Evolutionary conservation across 2,888 invertebrate genomes (phyloP), one percentile per base, ranked within the genome.

Genomic region (Brachyopa scutellaris): DNA sequence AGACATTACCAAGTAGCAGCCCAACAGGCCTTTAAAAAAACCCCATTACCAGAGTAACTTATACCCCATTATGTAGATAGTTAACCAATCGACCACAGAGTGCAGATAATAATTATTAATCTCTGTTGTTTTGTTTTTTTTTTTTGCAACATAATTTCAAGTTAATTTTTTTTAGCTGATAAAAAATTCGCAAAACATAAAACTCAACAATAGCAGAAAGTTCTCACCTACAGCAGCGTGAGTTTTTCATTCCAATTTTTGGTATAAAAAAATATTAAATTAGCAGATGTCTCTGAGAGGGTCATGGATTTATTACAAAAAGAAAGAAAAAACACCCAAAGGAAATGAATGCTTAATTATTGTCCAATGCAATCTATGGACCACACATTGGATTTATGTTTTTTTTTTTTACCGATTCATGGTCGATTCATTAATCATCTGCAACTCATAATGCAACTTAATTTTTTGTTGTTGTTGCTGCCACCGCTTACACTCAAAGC

Each of bases 371-470:
- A 55, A 55, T 38, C 55, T 33, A 47, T 49, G 55, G 77, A 62
- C 70, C 78, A 64, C 70, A 64, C 70, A 57, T 53, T 45, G 40
- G 49, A 51, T 15, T 64, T 21, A 21, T 11, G 49, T 13, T 19
- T 33, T 53, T 36, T 62, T 38, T 70, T 69, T 45, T 42, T 40
- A 26, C 36, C 42, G 21, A 72, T 26, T 73, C 66, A 67, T 73
- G 59, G 66, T 17, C 38, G 73, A 67, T 38, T 79, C 73, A 79
- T 79, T 79, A 79, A 79, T 79, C 78, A 79, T 73, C 66, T 23
- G 51, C 59, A 73, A 38, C 59, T 53, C 73, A 61, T 66, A 72
- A 79, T 73, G 73, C 66, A 79, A 53, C 61, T 73, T 67, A 79
- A 73, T 79, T 59, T 66, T 53, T 61, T 38, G 3, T 26, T 3